These are phyloP conservation scores for Archilochus colubris DNA, from an alignment of 2,113 vertebrate genomes.

Conservation along the genomic window DNA sequence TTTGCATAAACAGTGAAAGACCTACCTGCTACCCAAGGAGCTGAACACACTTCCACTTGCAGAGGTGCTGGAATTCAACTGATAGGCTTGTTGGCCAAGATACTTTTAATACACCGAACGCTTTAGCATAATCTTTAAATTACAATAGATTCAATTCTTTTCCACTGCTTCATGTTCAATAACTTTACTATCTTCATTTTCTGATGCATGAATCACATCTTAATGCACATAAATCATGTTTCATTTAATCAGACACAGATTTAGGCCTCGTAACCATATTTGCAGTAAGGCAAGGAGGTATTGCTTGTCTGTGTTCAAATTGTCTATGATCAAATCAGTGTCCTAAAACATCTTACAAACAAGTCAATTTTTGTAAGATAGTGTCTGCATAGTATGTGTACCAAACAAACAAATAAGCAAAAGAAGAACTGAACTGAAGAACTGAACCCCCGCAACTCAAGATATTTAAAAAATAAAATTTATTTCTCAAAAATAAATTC, in stretches of 20 bases:
- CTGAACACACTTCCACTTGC: not conserved
- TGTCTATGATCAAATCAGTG: not conserved
- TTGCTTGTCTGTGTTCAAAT: not conserved
- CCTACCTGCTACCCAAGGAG: not conserved
- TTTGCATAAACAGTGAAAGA: not conserved
- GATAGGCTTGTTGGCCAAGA: not conserved
- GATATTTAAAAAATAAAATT: slow-evolving; percentile 17
- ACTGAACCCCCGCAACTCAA: not conserved
- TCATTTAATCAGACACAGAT: not conserved
- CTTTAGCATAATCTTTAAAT: not conserved
- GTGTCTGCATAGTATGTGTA: not conserved
- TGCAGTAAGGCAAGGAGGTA: not conserved
- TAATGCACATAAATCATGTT: not conserved
- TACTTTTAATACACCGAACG: not conserved
- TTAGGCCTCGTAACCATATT: not conserved
- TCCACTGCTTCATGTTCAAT: not conserved
- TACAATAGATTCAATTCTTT: not conserved
- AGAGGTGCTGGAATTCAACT: not conserved
- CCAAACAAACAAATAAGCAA: not conserved
- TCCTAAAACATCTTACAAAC: not conserved
- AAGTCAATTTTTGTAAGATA: not conserved
- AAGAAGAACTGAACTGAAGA: not conserved
- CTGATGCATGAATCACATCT: not conserved
- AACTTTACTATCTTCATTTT: not conserved
- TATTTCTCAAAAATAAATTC: slow-evolving; percentile 53